Evolutionary conservation across 2,888 invertebrate species (phyloP).

Genomic region (Crossocerus cetratus): DNA sequence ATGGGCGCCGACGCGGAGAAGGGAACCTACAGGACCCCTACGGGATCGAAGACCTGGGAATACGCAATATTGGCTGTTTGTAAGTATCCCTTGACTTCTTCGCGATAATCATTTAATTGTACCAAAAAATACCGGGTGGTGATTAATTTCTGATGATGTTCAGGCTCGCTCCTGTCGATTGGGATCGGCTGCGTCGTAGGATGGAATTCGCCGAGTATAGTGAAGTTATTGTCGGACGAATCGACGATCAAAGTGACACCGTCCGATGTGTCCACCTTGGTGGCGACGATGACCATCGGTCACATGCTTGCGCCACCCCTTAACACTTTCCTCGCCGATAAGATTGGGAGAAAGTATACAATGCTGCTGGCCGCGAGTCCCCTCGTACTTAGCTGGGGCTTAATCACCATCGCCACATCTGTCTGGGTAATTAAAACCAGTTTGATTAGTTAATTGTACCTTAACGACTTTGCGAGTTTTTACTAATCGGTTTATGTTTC

Average conservation of each 20-base stretch:
- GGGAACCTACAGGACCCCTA: constrained; percentile 56
- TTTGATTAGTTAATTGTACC: background rate
- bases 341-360: constrained; percentile 59
- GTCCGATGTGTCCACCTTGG: constrained; percentile 58
- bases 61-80: constrained; percentile 57
- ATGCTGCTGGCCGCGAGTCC: constrained; percentile 58
- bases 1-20: constrained; percentile 41
- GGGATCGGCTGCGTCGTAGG: constrained; percentile 55
- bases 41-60: constrained; percentile 63
- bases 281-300: constrained; percentile 54
- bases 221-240: constrained; percentile 55
- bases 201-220: constrained; percentile 63
- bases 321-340: constrained; percentile 54
- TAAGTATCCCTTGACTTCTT: constrained; percentile 40
- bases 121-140: background rate
- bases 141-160: background rate
- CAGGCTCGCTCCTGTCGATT: constrained; percentile 31
- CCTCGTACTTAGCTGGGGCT: constrained; percentile 52
- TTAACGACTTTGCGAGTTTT: background rate
- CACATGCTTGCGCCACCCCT: constrained; percentile 55
- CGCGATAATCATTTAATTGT: background rate
- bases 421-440: constrained; percentile 48
- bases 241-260: constrained; percentile 55
- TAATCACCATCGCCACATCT: constrained; percentile 54
- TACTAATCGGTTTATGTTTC: background rate